Evolutionary conservation across 2,888 invertebrate species (phyloP).

Genomic region (Monopis laevigella): DNA sequence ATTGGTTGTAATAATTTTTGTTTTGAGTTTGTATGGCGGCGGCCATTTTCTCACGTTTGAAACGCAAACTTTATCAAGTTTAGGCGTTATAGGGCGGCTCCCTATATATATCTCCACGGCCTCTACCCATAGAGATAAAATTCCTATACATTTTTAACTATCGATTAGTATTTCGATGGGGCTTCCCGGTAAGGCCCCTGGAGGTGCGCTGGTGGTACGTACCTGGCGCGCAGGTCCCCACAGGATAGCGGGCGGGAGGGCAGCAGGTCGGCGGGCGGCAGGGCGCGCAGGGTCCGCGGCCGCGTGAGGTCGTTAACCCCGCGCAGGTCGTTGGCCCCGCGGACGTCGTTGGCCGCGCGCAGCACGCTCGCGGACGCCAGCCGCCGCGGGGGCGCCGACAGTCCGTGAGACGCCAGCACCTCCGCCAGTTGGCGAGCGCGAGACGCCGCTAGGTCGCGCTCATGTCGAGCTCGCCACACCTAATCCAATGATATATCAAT

Average conservation of each 20-base stretch:
- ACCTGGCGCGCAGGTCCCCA: constrained; percentile 54
- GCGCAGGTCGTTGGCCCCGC: constrained; percentile 68
- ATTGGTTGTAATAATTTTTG: no score
- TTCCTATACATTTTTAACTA: no score
- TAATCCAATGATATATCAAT: no score
- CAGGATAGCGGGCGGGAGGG: constrained; percentile 60
- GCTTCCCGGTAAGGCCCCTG: no score
- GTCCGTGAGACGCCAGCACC: constrained; percentile 84
- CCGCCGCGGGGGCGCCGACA: constrained; percentile 78
- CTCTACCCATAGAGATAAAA: no score
- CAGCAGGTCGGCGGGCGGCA: constrained; percentile 38
- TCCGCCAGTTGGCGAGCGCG: constrained; percentile 88
- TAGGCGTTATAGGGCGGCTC: no score
- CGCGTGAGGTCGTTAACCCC: constrained; percentile 65
- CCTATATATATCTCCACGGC: no score
- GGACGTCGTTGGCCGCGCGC: constrained; percentile 61
- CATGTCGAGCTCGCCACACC: constrained; percentile 91
- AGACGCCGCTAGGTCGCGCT: constrained; percentile 86
- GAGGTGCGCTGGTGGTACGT: background rate
- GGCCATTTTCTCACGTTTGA: no score
- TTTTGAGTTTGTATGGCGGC: no score
- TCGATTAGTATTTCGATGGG: no score
- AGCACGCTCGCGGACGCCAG: constrained; percentile 70
- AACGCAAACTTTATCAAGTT: no score
- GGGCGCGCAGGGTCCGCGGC: constrained; percentile 42